Evolutionary conservation across 1,140 invertebrate species (phyloP).

Genomic region (Drosophila bifasciata): DNA sequence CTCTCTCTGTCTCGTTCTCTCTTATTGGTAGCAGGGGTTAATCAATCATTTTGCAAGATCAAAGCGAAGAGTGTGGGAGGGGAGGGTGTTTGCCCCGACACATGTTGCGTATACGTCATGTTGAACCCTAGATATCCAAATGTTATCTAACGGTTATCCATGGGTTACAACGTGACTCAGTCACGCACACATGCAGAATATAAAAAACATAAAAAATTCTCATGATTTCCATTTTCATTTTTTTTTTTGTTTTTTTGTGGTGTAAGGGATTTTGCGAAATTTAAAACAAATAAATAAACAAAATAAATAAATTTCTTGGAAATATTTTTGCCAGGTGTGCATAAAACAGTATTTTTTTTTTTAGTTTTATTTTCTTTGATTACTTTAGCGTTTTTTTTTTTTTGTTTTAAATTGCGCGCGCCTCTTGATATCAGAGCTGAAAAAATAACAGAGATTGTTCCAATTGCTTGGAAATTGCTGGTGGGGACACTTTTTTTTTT

Average conservation of each 20-base stretch:
- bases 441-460: slow-evolving; percentile 23
- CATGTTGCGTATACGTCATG: slow-evolving; percentile 42
- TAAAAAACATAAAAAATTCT: slow-evolving; percentile 2
- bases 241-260: neutral
- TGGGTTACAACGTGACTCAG: slow-evolving; percentile 7
- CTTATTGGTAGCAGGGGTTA: neutral
- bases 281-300: slow-evolving; percentile 17
- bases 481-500: slow-evolving; percentile 9
- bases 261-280: neutral
- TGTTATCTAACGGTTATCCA: slow-evolving; percentile 23
- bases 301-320: slow-evolving; percentile 23
- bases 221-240: slow-evolving; percentile 4
- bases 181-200: too few species aligned
- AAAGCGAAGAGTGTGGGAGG: slow-evolving; percentile 4
- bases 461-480: slow-evolving; percentile 9
- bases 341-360: slow-evolving; percentile 2
- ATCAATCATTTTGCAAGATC: slow-evolving; percentile 28
- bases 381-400: slow-evolving; percentile 3
- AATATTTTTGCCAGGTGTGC: slow-evolving; percentile 23
- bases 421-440: slow-evolving; percentile 21
- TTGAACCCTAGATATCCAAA: slow-evolving; percentile 7
- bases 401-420: slow-evolving; percentile 13
- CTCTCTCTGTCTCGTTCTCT: neutral
- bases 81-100: slow-evolving; percentile 5
- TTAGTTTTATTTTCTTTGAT: neutral